These are phyloP conservation scores for Panonychus citri DNA, from an alignment of 1,140 invertebrate genomes.

Conservation along the genomic window DNA sequence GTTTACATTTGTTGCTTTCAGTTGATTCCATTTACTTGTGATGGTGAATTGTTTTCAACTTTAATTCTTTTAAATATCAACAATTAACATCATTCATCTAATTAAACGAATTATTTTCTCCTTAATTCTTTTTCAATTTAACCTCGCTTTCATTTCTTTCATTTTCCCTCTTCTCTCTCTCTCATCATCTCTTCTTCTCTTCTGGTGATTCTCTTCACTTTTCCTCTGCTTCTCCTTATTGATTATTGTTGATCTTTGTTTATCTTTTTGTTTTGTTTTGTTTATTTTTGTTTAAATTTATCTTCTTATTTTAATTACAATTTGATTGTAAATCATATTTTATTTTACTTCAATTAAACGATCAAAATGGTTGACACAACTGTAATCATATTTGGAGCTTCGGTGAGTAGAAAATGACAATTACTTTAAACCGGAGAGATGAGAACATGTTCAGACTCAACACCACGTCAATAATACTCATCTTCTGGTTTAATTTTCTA, in stretches of 20 bases:
- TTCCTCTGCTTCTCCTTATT: background rate
- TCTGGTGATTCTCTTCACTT: background rate
- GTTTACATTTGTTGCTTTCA: too few relatives aligned
- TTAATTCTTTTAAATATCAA: too few relatives aligned
- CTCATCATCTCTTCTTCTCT: background rate
- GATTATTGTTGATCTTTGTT: background rate
- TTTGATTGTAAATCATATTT: background rate
- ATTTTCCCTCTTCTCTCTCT: background rate
- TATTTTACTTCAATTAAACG: background rate
- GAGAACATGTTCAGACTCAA: background rate
- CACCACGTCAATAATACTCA: too few relatives aligned
- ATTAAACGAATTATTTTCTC: background rate
- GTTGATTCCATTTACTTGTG: too few relatives aligned
- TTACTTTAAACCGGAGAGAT: background rate
- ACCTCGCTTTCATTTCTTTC: background rate
- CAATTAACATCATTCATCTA: too few relatives aligned
- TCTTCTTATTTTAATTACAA: background rate
- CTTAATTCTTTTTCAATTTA: background rate
- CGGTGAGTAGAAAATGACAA: background rate
- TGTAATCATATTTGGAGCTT: background rate
- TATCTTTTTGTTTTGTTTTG: background rate
- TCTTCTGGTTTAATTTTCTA: too few relatives aligned
- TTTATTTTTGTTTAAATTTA: background rate
- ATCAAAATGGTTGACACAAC: background rate
- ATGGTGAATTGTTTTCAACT: too few relatives aligned